A percentile compares a stretch with the other conserved stretches of the same genome.
Conservation (phyloP, 2,797 vertebrate species). For the Chelonia mydas region DNA sequence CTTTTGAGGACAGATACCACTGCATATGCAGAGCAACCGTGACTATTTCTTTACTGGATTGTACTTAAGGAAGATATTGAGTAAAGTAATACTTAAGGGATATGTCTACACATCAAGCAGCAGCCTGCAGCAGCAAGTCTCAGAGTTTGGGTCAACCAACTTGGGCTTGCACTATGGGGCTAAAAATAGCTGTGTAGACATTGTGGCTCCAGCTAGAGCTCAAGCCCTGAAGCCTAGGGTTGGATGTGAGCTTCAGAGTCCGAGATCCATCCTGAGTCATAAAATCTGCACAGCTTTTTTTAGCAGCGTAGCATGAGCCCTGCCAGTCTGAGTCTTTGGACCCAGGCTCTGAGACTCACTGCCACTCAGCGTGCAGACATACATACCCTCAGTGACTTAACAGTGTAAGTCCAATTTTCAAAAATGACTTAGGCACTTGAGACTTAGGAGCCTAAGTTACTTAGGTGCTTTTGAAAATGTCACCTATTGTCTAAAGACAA, state of each 20-base stretch:
- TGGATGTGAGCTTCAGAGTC: background rate
- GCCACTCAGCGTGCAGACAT: background rate
- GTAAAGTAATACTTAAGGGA: background rate
- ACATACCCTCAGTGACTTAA: background rate
- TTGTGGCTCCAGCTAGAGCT: background rate
- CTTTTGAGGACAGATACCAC: background rate
- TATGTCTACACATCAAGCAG: background rate
- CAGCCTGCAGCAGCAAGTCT: background rate
- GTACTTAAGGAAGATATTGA: background rate
- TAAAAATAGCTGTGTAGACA: background rate
- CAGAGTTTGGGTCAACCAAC: background rate
- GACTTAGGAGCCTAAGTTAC: background rate
- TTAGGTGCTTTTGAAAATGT: background rate
- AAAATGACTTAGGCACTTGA: background rate
- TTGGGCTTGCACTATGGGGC: background rate
- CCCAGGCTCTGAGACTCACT: background rate
- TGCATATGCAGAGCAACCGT: background rate
- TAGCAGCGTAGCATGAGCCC: background rate
- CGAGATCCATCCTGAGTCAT: background rate
- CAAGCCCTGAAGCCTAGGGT: background rate
- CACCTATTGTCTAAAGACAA: background rate
- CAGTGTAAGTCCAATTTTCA: background rate
- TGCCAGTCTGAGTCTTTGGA: background rate
- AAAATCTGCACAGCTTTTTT: background rate
- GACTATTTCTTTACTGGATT: background rate